These are phyloP conservation scores for Pilophorus perplexus DNA, from an alignment of 2,888 invertebrate species.

Conservation along the genomic window DNA sequence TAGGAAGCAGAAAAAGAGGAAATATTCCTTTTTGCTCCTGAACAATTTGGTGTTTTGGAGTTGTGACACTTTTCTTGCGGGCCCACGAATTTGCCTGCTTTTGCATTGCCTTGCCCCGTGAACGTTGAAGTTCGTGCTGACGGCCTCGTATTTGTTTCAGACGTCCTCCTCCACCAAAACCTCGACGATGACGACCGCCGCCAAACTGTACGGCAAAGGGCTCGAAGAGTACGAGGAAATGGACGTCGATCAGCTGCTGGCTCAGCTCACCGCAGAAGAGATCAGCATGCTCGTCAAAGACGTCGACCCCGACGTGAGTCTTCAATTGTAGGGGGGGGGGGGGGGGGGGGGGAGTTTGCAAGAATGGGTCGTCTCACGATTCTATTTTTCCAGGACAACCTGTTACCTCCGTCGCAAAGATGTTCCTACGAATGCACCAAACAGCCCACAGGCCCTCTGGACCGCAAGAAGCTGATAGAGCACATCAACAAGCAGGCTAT, in stretches of 20 bases:
- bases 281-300: slow-evolving; percentile 95
- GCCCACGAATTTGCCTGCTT: no score
- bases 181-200: slow-evolving; percentile 84
- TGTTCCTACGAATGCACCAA: slow-evolving; percentile 96
- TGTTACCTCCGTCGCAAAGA: slow-evolving; percentile 93
- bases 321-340: neutral
- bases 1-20: no score
- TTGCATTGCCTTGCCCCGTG: no score
- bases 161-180: slow-evolving; percentile 80
- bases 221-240: slow-evolving; percentile 88
- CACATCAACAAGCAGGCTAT: slow-evolving; percentile 98
- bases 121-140: no score
- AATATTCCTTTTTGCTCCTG: neutral
- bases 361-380: slow-evolving; percentile 2
- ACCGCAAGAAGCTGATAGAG: slow-evolving; percentile 91
- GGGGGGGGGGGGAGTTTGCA: neutral
- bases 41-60: neutral
- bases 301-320: slow-evolving; percentile 98
- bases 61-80: no score
- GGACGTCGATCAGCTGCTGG: slow-evolving; percentile 91
- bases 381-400: slow-evolving; percentile 71
- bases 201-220: slow-evolving; percentile 86
- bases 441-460: slow-evolving; percentile 90
- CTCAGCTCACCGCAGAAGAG: slow-evolving; percentile 91
- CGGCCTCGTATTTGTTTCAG: slow-evolving; percentile 55